A percentile compares a stretch with the other conserved stretches of the same genome.
These are phyloP conservation scores for Athalia circularis DNA, from an alignment of 2,888 invertebrate genomes.

Conservation along the genomic window DNA sequence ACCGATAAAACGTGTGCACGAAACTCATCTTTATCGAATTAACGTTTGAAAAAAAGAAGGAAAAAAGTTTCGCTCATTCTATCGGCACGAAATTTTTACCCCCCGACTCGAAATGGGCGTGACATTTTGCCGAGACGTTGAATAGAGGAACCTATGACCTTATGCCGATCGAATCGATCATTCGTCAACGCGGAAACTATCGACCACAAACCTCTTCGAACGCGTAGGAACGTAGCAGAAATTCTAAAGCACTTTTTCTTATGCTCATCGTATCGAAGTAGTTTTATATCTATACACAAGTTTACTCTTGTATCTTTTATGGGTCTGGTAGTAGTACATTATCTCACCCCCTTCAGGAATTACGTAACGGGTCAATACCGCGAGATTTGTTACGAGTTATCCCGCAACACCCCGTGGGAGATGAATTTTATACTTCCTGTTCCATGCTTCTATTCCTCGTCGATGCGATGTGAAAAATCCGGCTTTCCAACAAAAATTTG, in stretches of 20 bases:
- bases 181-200: conserved; percentile 39
- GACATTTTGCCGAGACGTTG: conserved; percentile 10
- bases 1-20: too few relatives aligned
- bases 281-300: background rate
- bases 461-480: too few relatives aligned
- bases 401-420: too few relatives aligned
- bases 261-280: background rate
- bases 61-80: too few relatives aligned
- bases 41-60: too few relatives aligned
- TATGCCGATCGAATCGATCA: conserved; percentile 20
- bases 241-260: conserved; percentile 30
- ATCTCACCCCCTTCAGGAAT: conserved; percentile 5
- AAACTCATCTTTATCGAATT: too few relatives aligned
- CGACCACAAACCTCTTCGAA: conserved; percentile 16
- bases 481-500: too few relatives aligned
- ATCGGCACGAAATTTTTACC: background rate
- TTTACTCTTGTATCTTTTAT: background rate
- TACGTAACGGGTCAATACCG: conserved; percentile 24
- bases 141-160: conserved; percentile 9
- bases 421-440: too few relatives aligned
- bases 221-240: conserved; percentile 20
- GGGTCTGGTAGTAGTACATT: background rate
- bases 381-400: too few relatives aligned
- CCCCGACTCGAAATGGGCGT: background rate
- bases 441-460: too few relatives aligned